Base-by-base conservation (phyloP, 2,113 vertebrate species). In the Numenius arquata region DNA sequence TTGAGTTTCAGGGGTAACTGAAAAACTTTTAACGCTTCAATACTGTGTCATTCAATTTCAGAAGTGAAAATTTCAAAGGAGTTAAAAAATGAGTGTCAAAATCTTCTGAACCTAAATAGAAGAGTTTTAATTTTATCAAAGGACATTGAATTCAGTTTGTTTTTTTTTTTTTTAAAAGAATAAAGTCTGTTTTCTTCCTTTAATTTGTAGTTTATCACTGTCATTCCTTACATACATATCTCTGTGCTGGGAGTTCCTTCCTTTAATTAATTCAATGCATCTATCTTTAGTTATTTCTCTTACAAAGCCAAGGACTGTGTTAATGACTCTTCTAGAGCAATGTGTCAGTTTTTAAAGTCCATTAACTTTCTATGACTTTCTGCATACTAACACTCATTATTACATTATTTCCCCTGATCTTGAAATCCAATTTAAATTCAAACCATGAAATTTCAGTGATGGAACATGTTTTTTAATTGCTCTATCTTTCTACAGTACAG, bases 301-400 rank as follows among this genome's bases (percentile, higher is more conserved):
- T 74, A 74, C 0, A 1, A 96, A 96, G 75, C 68, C 82, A 95
- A 93, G 62, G 75, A 94, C 79, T 17, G 6, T 84, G 66, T 76
- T 96, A 96, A 97, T 95, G 93, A 96, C 73, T 94, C 86, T 97
- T 94, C 92, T 55, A 93, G 73, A 95, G 76, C 36, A 88, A 87
- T 85, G 83, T 94, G 81, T 94, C 94, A 71, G 66, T 88, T 96
- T 96, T 96, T 96, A 91, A 94, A 96, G 93, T 93, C 90, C 55
- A 94, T 97, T 97, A 96, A 92, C 85, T 96, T 96, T 90, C 92
- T 91, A 27, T 90, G 84, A 94, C 92, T 97, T 96, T 96, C 88
- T 89, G 90, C 88, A 85, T 82, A 53, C 81, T 95, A 91, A 90
- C 77, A 72, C 36, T 94, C 67, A 95, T 96, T 94, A 95, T 96